These are phyloP conservation scores for Anticlea derivata DNA, from an alignment of 2,888 invertebrate genomes.

Conservation along the genomic window DNA sequence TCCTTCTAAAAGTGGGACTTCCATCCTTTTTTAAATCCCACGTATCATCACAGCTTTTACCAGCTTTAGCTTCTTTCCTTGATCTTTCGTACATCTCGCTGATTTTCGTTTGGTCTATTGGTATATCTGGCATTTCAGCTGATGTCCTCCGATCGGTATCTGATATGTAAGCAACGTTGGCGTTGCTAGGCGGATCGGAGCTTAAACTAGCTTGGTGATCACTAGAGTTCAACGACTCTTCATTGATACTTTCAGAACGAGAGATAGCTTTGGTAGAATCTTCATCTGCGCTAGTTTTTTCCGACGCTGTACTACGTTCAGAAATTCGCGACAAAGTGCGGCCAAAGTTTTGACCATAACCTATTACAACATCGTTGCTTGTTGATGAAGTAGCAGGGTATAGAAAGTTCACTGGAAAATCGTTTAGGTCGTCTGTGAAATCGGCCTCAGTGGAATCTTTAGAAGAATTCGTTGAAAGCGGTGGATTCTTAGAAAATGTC, in stretches of 20 bases:
- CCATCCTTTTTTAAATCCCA: slow-evolving; percentile 56
- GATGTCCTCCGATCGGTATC: slow-evolving; percentile 91
- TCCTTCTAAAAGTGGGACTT: slow-evolving; percentile 50
- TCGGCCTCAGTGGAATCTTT: slow-evolving; percentile 85
- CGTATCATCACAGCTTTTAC: slow-evolving; percentile 51
- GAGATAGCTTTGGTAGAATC: slow-evolving; percentile 94
- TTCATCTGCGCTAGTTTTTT: slow-evolving; percentile 93
- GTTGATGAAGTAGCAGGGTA: slow-evolving; percentile 87
- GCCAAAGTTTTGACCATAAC: slow-evolving; percentile 89
- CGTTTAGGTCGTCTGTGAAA: slow-evolving; percentile 89
- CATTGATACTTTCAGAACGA: slow-evolving; percentile 92
- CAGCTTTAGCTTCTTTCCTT: slow-evolving; percentile 70
- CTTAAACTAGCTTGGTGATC: slow-evolving; percentile 94
- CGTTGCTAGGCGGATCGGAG: slow-evolving; percentile 91
- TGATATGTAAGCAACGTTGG: slow-evolving; percentile 89
- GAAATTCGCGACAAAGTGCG: slow-evolving; percentile 93
- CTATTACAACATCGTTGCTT: slow-evolving; percentile 87
- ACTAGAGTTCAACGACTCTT: slow-evolving; percentile 92
- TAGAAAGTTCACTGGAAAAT: slow-evolving; percentile 89
- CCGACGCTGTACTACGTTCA: slow-evolving; percentile 94
- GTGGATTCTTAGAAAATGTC: slow-evolving; percentile 77
- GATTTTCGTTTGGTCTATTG: slow-evolving; percentile 88
- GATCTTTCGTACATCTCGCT: slow-evolving; percentile 83
- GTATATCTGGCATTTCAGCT: slow-evolving; percentile 93
- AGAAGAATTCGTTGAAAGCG: slow-evolving; percentile 75